Evolutionary conservation across 2,888 invertebrate genomes (phyloP).

Genomic region (Caradrina clavipalpis): DNA sequence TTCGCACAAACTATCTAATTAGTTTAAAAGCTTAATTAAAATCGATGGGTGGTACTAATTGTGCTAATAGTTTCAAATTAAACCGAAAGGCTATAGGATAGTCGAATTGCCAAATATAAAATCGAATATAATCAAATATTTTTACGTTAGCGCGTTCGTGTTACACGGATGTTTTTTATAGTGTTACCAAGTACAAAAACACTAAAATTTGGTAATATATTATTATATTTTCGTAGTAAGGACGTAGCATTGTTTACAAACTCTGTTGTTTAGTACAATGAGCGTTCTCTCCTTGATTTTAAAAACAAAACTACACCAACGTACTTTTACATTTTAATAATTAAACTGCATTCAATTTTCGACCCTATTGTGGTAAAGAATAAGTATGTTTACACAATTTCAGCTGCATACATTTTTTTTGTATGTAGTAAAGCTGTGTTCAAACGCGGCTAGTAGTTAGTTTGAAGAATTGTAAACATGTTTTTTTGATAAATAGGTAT

Average conservation of each 20-base stretch:
- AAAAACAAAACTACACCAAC: slow-evolving; percentile 23
- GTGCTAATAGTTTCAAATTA: background rate
- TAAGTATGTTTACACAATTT: too few species aligned
- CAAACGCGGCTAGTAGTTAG: slow-evolving; percentile 12
- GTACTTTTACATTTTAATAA: background rate
- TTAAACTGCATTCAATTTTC: slow-evolving; percentile 1
- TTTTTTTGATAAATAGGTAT: too few species aligned
- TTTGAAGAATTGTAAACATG: background rate
- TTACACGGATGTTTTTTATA: too few species aligned
- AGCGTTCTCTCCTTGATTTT: slow-evolving; percentile 22
- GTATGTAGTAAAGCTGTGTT: slow-evolving; percentile 2
- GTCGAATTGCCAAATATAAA: background rate
- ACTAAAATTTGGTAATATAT: too few species aligned
- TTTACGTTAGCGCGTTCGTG: background rate
- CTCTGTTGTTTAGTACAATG: slow-evolving; percentile 7
- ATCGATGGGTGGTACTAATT: background rate
- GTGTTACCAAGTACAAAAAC: too few species aligned
- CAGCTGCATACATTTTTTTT: too few species aligned
- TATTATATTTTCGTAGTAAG: slow-evolving; percentile 8
- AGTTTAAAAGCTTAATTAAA: background rate
- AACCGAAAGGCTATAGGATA: background rate
- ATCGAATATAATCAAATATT: background rate
- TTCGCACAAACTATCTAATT: background rate
- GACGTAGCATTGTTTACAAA: slow-evolving; percentile 21
- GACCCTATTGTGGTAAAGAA: background rate